Evolutionary conservation across 1,140 invertebrate species (phyloP).

Genomic region (Drosophila leontia): DNA sequence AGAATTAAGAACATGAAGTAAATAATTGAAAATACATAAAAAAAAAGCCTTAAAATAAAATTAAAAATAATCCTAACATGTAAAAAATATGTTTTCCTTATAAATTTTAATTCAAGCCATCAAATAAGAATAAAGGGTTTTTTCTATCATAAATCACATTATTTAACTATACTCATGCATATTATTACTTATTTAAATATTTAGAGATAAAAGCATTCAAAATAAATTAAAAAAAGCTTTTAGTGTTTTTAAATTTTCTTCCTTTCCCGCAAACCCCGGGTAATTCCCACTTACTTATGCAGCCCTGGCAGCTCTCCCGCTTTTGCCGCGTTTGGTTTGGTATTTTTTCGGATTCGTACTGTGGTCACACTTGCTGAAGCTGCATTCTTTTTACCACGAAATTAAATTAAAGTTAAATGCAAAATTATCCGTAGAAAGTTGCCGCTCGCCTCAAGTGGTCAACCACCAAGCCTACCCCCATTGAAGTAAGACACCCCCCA

Average conservation of each 20-base stretch:
- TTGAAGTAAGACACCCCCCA: background rate
- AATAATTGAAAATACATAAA: no score
- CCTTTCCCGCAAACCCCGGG: background rate
- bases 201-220: no score
- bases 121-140: no score
- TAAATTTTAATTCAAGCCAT: no score
- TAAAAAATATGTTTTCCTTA: no score
- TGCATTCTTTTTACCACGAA: slow-evolving; percentile 19
- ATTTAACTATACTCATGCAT: no score
- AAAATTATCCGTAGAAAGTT: background rate
- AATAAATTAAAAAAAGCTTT: no score
- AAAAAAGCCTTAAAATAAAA: no score
- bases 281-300: no score
- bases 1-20: background rate
- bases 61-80: background rate
- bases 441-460: slow-evolving; percentile 4
- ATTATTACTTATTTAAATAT: no score
- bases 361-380: slow-evolving; percentile 8
- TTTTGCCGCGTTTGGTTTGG: background rate
- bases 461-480: background rate
- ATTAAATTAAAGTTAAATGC: slow-evolving; percentile 7
- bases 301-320: background rate
- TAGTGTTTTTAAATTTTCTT: background rate
- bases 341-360: background rate
- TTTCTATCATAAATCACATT: no score